These are phyloP conservation scores for Parasteatoda tepidariorum DNA, from an alignment of 1,140 invertebrate genomes.

Conservation along the genomic window DNA sequence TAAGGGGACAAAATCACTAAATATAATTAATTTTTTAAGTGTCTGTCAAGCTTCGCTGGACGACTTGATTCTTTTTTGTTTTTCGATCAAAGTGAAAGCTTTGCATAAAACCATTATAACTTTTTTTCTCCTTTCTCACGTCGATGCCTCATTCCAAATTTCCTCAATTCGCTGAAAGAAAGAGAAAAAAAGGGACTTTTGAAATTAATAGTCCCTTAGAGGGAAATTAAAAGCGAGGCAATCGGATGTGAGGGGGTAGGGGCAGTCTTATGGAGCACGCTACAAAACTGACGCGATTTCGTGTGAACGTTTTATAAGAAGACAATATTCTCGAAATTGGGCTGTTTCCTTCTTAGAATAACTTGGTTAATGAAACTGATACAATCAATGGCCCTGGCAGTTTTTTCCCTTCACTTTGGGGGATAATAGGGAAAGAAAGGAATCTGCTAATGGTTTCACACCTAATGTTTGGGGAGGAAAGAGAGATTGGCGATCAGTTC, in stretches of 20 bases:
- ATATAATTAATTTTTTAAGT: too few relatives aligned
- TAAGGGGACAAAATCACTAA: too few relatives aligned
- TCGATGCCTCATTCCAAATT: too few relatives aligned
- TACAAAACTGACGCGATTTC: not conserved
- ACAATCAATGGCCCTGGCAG: slow-evolving; percentile 39
- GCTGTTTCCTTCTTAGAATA: slow-evolving; percentile 24
- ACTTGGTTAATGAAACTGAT: slow-evolving; percentile 57
- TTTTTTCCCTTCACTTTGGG: not conserved
- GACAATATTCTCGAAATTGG: slow-evolving; percentile 44
- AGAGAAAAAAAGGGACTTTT: not conserved
- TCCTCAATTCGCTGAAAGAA: too few relatives aligned
- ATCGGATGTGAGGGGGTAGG: slow-evolving; percentile 1
- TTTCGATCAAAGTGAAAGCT: too few relatives aligned
- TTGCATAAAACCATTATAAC: too few relatives aligned
- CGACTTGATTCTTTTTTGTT: too few relatives aligned
- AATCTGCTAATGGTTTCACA: slow-evolving; percentile 38
- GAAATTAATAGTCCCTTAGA: slow-evolving; percentile 46
- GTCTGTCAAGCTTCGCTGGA: too few relatives aligned
- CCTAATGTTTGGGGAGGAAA: slow-evolving; percentile 22
- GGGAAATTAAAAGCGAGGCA: slow-evolving; percentile 47
- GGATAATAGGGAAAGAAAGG: not conserved
- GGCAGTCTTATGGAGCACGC: not conserved
- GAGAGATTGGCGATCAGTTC: slow-evolving; percentile 2
- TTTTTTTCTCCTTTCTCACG: too few relatives aligned
- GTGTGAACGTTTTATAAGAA: not conserved